Evolutionary conservation across 2,797 vertebrate species (phyloP).

Genomic region (Darevskia mixta): DNA sequence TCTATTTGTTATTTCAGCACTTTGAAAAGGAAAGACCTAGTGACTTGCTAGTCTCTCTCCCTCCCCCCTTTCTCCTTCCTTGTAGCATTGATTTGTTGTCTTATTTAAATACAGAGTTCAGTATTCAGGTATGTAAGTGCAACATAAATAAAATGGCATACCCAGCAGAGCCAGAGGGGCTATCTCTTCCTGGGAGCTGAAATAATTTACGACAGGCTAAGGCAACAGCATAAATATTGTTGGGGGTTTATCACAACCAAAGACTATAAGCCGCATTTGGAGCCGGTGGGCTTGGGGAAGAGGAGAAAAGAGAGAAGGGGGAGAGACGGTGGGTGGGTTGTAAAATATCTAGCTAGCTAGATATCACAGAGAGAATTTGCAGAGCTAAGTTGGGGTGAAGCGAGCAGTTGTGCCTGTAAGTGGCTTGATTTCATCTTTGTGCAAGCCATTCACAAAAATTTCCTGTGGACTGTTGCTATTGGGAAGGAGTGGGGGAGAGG

Average conservation of each 20-base stretch:
- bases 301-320: background rate
- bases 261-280: conserved; percentile 65
- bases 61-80: background rate
- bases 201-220: conserved; percentile 77
- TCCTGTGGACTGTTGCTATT: background rate
- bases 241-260: conserved; percentile 75
- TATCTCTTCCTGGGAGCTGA: conserved; percentile 69
- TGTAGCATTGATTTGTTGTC: conserved; percentile 60
- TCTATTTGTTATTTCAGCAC: background rate
- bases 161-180: conserved; percentile 70
- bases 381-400: background rate
- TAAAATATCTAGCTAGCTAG: conserved; percentile 32
- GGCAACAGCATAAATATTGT: conserved; percentile 77
- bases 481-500: background rate
- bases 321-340: conserved; percentile 21
- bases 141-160: conserved; percentile 78
- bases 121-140: conserved; percentile 56
- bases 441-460: background rate
- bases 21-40: conserved; percentile 15
- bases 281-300: conserved; percentile 69
- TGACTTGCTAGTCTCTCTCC: background rate
- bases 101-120: conserved; percentile 67
- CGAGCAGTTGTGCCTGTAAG: background rate
- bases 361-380: background rate
- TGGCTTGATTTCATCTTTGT: background rate